These are phyloP conservation scores for Donacobius atricapilla DNA, from an alignment of 2,113 vertebrate genomes.

Conservation along the genomic window DNA sequence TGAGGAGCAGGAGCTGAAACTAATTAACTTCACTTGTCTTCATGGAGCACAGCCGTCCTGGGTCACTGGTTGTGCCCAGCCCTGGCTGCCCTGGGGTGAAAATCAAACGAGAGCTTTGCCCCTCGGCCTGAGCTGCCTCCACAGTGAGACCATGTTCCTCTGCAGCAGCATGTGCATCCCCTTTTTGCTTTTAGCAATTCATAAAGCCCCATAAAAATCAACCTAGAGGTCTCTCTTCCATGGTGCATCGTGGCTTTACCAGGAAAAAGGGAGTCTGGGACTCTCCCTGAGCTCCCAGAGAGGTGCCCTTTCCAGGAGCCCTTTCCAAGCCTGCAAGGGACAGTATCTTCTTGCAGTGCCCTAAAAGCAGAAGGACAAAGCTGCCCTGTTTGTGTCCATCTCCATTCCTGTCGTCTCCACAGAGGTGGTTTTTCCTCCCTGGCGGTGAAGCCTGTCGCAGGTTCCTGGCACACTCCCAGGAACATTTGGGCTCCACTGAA, in stretches of 20 bases:
- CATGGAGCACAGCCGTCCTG: rapidly evolving
- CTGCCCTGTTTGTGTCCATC: neutral
- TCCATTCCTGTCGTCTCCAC: rapidly evolving
- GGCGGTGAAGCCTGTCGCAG: neutral
- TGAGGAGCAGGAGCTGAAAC: neutral
- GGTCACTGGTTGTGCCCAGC: neutral
- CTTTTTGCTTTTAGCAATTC: neutral
- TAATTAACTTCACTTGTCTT: neutral
- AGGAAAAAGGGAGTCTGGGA: neutral
- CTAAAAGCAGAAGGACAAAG: neutral
- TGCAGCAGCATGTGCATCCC: neutral
- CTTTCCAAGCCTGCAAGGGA: neutral
- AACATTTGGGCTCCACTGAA: neutral
- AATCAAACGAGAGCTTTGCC: neutral
- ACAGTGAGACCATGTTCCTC: rapidly evolving
- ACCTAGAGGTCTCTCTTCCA: neutral
- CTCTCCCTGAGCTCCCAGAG: neutral
- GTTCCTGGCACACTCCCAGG: neutral
- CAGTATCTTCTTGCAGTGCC: rapidly evolving
- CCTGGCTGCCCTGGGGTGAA: neutral
- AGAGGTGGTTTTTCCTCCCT: neutral
- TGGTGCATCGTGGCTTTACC: neutral
- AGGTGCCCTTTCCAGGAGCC: neutral
- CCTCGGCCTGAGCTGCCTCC: neutral
- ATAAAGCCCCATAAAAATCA: neutral